Evolutionary conservation across 2,797 vertebrate genomes (phyloP).

Genomic region (Phoebastria nigripes): DNA sequence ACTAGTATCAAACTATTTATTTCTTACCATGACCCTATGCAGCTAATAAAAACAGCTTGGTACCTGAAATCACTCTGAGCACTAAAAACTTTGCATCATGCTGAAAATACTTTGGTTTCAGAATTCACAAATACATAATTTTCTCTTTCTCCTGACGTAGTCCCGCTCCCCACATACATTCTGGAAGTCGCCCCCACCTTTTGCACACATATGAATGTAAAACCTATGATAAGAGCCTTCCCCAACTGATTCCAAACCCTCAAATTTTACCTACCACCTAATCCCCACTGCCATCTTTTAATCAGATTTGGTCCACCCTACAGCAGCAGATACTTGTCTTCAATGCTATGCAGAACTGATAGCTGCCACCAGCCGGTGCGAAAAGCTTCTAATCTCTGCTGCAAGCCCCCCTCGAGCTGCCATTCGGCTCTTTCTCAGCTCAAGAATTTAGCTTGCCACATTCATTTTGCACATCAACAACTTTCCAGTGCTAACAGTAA

Average conservation of each 20-base stretch:
- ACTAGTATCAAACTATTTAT: neutral
- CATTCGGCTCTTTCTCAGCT: neutral
- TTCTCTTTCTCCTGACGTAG: neutral
- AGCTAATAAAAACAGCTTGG: neutral
- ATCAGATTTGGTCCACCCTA: neutral
- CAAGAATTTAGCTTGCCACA: neutral
- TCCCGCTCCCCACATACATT: neutral
- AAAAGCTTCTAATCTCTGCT: neutral
- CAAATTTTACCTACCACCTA: neutral
- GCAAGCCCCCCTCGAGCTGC: neutral
- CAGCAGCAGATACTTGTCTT: neutral
- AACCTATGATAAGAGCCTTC: neutral
- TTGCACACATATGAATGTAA: neutral
- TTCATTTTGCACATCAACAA: neutral
- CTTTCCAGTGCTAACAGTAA: neutral
- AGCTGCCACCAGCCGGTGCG: neutral
- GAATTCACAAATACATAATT: neutral
- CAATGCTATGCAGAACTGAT: fast-evolving
- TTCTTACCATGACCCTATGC: neutral
- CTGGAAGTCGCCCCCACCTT: neutral
- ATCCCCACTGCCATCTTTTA: neutral
- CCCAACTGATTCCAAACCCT: neutral
- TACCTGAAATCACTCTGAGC: neutral
- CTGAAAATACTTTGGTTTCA: neutral
- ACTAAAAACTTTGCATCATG: neutral